Evolutionary conservation across 2,888 invertebrate species (phyloP).

Genomic region (Habrosyne pyritoides): DNA sequence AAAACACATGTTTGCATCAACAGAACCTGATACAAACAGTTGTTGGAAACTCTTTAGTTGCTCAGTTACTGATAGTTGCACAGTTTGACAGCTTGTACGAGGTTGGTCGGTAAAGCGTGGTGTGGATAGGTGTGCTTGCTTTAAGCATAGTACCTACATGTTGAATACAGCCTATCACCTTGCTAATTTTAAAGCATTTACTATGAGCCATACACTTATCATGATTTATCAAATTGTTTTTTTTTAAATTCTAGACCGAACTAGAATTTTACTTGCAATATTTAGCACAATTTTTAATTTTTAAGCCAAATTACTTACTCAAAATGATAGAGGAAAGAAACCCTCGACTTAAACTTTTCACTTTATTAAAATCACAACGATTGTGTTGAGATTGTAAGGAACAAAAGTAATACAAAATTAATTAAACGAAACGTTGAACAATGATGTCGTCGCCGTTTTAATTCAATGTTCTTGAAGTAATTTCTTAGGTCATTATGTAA

Average conservation of each 20-base stretch:
- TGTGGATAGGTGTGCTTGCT: not conserved
- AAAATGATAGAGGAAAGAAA: not conserved
- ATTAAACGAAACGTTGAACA: constrained; percentile 49
- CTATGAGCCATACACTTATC: not conserved
- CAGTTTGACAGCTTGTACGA: constrained; percentile 1
- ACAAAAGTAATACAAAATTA: constrained; percentile 50
- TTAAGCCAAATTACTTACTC: not conserved
- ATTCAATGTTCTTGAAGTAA: constrained; percentile 45
- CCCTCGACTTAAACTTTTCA: not conserved
- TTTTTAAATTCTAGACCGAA: no score
- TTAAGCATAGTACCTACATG: not conserved
- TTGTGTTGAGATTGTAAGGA: constrained; percentile 28
- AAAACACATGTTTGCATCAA: not conserved
- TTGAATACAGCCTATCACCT: not conserved
- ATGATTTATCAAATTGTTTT: no score
- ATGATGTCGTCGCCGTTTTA: constrained; percentile 43
- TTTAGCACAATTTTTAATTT: no score
- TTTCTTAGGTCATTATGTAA: constrained; percentile 51
- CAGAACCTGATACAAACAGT: not conserved
- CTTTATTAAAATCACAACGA: constrained; percentile 4
- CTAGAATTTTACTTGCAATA: no score
- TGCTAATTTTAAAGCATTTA: not conserved
- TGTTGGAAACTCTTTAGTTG: constrained; percentile 2
- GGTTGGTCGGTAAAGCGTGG: not conserved
- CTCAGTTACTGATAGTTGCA: constrained; percentile 1